Evolutionary conservation across 2,888 invertebrate species (phyloP), one percentile per base, ranked within the genome.

Genomic region (Eudasyphora cyanicolor): DNA sequence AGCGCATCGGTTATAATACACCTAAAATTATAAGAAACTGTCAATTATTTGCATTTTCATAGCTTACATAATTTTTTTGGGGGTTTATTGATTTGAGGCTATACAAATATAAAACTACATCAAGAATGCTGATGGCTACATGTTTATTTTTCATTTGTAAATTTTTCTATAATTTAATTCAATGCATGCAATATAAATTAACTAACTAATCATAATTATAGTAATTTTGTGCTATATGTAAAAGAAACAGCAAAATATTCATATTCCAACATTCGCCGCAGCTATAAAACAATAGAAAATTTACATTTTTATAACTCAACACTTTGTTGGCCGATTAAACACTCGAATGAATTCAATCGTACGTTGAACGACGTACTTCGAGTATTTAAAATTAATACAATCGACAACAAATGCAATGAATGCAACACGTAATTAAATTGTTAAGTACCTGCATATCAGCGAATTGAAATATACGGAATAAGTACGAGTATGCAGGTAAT

Each of bases 141-240:
- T n/a, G n/a, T n/a, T n/a, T n/a, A n/a, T 54, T 12, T 54, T 54
- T 21, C 24, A 54, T 12, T 32, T 32, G 4, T 38, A 45, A 45
- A 14, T n/a, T 14, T 45, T 57, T 64, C 42, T 32, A 32, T 60
- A 77, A 70, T 69, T 54, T 38, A 77, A 77, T 69, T 27, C 64
- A 71, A 70, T 71, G 62, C 73, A 69, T 79, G 35, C 32, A 79
- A 79, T 60, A 60, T 32, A 60, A 82, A 76, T 67, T 60, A 32
- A 77, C 76, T 71, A 77, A 80, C 27, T 57, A 77, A 80, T 83
- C 64, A 75, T 83, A 83, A 83, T 83, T 83, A 83, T 75, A 83
- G 77, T 78, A 49, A 80, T 83, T 83, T 77, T 80, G 45, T 64
- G 49, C 45, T n/a, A n/a, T n/a, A n/a, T n/a, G n/a, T n/a, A n/a